Evolutionary conservation across 2,797 vertebrate genomes (phyloP).

Genomic region (Apodemus agrarius): DNA sequence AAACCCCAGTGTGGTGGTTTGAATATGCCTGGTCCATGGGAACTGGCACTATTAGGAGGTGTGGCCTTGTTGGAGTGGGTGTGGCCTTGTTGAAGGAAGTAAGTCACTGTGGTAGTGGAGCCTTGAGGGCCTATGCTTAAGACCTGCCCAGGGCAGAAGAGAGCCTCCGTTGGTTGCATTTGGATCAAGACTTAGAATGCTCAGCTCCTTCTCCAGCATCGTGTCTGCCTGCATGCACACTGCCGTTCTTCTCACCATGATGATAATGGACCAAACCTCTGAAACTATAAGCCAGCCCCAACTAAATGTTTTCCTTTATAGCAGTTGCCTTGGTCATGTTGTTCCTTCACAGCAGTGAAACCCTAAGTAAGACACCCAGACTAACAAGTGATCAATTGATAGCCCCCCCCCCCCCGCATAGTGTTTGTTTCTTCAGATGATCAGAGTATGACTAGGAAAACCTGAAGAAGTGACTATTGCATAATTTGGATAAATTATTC

Average conservation of each 20-base stretch:
- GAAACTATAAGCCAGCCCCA: background rate
- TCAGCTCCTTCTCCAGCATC: background rate
- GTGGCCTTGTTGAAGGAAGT: background rate
- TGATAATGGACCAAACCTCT: background rate
- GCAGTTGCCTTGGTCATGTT: background rate
- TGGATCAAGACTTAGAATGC: background rate
- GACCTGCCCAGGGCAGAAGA: background rate
- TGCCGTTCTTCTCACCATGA: background rate
- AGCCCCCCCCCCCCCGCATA: background rate
- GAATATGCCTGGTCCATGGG: no score
- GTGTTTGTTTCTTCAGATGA: background rate
- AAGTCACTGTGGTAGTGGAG: background rate
- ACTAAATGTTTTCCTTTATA: background rate
- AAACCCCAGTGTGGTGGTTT: background rate
- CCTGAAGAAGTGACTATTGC: background rate
- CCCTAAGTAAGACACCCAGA: background rate
- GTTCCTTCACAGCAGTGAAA: background rate
- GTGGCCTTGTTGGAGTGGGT: background rate
- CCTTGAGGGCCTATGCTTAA: background rate
- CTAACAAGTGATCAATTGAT: background rate
- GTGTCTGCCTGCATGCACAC: background rate
- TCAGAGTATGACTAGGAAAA: background rate
- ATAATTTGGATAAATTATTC: background rate
- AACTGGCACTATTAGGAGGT: background rate
- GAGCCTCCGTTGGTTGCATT: background rate